phyloP scores from a whole-genome alignment of 2,113 vertebrate species.

The Arenaria interpres region DNA sequence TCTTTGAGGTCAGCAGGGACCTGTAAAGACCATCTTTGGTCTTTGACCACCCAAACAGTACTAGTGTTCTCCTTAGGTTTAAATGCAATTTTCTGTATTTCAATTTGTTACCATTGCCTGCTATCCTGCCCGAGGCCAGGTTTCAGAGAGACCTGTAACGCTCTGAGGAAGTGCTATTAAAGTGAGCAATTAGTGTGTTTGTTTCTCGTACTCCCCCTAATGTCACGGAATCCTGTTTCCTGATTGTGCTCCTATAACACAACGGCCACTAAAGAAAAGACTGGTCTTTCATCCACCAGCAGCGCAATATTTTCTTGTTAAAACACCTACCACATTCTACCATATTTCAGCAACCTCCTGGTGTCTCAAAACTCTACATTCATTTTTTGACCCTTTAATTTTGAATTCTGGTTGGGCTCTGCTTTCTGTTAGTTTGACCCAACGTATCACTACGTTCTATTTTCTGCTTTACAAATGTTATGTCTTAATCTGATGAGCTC shows the following conservation, averaged over 20 bases:
- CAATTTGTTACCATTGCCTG: not conserved
- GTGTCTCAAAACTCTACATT: not conserved
- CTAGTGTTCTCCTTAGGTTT: not conserved
- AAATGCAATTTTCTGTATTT: not conserved
- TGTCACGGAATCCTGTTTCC: not conserved
- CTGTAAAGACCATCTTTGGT: not conserved
- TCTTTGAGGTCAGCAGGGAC: not conserved
- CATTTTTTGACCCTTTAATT: not conserved
- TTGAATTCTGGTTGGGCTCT: not conserved
- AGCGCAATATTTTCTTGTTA: not conserved
- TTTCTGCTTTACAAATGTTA: constrained; percentile 21
- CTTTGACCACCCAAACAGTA: not conserved
- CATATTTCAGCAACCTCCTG: not conserved
- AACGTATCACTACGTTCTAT: not conserved
- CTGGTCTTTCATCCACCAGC: not conserved
- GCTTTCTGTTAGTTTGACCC: not conserved
- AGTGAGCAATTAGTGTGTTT: not conserved
- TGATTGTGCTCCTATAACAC: not conserved
- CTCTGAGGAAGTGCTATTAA: not conserved
- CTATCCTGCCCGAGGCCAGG: not conserved
- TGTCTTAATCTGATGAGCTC: not conserved
- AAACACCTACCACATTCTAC: not conserved
- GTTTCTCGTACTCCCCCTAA: not conserved
- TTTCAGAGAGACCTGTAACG: not conserved
- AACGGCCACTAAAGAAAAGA: not conserved